These are phyloP conservation scores for Todiramphus saurophagus DNA, from an alignment of 2,113 vertebrate genomes.

Conservation along the genomic window DNA sequence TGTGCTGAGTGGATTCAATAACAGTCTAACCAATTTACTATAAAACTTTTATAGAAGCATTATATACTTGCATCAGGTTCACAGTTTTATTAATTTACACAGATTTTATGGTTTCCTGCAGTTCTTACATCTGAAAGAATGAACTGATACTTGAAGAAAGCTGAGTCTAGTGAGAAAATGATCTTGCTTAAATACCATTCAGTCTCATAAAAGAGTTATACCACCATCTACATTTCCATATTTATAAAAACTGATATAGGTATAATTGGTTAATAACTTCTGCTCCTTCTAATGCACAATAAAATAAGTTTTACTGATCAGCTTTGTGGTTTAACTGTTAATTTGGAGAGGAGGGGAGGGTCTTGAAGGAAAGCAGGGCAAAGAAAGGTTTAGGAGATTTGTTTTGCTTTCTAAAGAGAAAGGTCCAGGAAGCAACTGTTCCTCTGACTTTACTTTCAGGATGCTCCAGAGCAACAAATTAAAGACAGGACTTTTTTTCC, in stretches of 20 bases:
- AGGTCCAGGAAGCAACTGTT: background rate
- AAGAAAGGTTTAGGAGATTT: background rate
- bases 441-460: background rate
- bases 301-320: constrained; percentile 25
- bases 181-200: constrained; percentile 50
- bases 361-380: background rate
- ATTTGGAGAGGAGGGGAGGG: background rate
- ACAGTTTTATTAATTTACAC: constrained; percentile 64
- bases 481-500: background rate
- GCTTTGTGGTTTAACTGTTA: background rate
- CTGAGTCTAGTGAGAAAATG: constrained; percentile 62
- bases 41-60: constrained; percentile 60
- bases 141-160: constrained; percentile 37
- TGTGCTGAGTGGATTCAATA: constrained; percentile 38
- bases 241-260: constrained; percentile 31
- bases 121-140: constrained; percentile 27
- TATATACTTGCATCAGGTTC: constrained; percentile 57
- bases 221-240: constrained; percentile 2
- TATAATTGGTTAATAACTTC: constrained; percentile 16
- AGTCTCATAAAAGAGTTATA: constrained; percentile 40
- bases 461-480: constrained; percentile 43
- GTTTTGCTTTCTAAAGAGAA: background rate
- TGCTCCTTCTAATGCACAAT: background rate
- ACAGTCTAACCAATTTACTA: constrained; percentile 60
- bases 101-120: constrained; percentile 61